Evolutionary conservation across 2,113 vertebrate species (phyloP).

Genomic region (Amblyopsis rosae): DNA sequence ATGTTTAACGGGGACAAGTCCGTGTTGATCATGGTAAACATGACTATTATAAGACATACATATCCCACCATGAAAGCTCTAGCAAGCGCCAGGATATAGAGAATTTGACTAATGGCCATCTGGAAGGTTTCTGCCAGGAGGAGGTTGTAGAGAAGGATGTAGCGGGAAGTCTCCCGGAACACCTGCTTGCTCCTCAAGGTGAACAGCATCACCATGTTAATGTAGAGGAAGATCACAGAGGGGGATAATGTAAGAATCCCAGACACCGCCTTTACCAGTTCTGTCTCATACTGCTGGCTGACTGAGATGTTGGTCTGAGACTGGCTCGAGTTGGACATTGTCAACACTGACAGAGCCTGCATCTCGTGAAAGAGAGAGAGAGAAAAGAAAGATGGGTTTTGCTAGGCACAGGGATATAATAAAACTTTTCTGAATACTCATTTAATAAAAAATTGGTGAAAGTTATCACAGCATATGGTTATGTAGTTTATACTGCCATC

Average conservation of each 20-base stretch:
- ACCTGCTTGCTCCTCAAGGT: slow-evolving; percentile 16
- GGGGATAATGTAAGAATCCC: neutral
- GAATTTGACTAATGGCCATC: neutral
- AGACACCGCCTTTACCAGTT: no score
- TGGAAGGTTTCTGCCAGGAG: slow-evolving; percentile 26
- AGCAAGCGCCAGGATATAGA: neutral
- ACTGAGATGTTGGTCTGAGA: neutral
- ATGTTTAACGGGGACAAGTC: slow-evolving; percentile 34
- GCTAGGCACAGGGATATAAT: no score
- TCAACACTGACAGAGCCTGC: no score
- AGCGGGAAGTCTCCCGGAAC: slow-evolving; percentile 31
- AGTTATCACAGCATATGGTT: no score
- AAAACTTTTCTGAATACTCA: no score
- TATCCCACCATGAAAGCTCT: neutral
- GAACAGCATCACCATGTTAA: slow-evolving; percentile 31
- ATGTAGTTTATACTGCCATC: no score
- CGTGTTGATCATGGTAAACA: neutral
- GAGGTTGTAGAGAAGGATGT: slow-evolving; percentile 31
- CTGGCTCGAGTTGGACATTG: neutral
- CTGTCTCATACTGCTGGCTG: no score
- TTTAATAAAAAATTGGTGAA: no score
- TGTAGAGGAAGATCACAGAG: slow-evolving; percentile 11
- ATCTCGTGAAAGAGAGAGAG: no score
- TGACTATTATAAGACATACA: neutral
- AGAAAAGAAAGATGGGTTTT: no score